phyloP scores from a whole-genome alignment of 1,140 invertebrate species.

The Marisa cornuarietis region DNA sequence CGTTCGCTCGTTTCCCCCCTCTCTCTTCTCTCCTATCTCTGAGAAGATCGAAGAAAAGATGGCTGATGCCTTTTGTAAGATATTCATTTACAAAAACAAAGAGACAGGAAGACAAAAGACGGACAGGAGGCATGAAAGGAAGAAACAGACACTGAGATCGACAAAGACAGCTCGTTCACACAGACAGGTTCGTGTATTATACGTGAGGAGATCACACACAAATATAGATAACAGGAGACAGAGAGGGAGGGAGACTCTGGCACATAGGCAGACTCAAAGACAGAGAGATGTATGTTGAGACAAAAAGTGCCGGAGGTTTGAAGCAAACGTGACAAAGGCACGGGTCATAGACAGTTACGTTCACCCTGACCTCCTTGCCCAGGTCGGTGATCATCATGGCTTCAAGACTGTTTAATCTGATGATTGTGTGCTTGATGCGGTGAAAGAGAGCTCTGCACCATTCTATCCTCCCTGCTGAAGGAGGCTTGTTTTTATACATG shows the following conservation, averaged over 20 bases:
- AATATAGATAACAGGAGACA: neutral
- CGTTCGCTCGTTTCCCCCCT: too few species aligned
- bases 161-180: too few species aligned
- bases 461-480: slow-evolving; percentile 81
- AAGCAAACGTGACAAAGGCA: neutral
- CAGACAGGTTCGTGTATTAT: too few species aligned
- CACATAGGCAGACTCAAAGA: slow-evolving; percentile 8
- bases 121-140: too few species aligned
- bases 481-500: slow-evolving; percentile 80
- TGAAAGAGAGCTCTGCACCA: slow-evolving; percentile 84
- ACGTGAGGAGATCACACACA: neutral
- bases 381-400: slow-evolving; percentile 79
- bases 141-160: too few species aligned
- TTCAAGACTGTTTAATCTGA: slow-evolving; percentile 78
- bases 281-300: neutral
- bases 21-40: too few species aligned
- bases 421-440: slow-evolving; percentile 80
- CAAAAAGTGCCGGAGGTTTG: neutral
- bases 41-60: too few species aligned
- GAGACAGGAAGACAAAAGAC: too few species aligned
- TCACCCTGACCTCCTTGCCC: slow-evolving; percentile 69
- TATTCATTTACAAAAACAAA: too few species aligned
- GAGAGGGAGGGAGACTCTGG: slow-evolving; percentile 1
- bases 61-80: too few species aligned
- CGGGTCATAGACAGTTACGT: neutral